Conservation (phyloP, 2,797 vertebrate genomes). For the Enteromius treurensis region DNA sequence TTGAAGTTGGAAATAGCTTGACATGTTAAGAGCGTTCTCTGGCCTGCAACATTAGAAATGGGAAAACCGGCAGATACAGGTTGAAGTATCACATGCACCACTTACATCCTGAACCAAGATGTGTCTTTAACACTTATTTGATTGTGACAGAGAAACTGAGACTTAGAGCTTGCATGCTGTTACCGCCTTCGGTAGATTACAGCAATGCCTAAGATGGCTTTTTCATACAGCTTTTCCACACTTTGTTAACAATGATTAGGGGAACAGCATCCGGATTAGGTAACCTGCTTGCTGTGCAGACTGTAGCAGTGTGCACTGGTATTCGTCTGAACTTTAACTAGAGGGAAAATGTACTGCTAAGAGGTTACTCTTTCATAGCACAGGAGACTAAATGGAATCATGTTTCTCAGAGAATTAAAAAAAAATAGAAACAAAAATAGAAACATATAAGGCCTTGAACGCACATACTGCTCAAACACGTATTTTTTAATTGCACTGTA, state of each 20-base stretch:
- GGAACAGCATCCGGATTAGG: conserved; percentile 17
- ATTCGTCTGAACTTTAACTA: background rate
- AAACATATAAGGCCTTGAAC: background rate
- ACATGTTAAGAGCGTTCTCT: conserved; percentile 15
- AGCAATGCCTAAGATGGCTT: conserved; percentile 1
- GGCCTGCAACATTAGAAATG: conserved; percentile 17
- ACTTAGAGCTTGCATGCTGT: conserved; percentile 14
- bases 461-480: background rate
- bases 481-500: background rate
- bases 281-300: conserved; percentile 19
- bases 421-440: background rate
- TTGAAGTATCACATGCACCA: conserved; percentile 25
- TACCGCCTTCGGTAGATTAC: conserved; percentile 31
- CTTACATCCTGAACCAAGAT: conserved; percentile 30
- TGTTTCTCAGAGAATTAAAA: background rate
- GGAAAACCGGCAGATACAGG: conserved; percentile 21
- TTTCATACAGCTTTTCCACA: conserved; percentile 30
- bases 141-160: conserved; percentile 35
- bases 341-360: background rate
- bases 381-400: background rate
- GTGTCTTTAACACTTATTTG: conserved; percentile 34
- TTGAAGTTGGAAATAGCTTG: conserved; percentile 56
- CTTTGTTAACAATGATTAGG: conserved; percentile 45
- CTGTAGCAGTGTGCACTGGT: background rate
- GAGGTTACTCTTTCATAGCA: background rate